These are phyloP conservation scores for Lumbricus terrestris DNA, from an alignment of 2,888 invertebrate species.

Conservation along the genomic window DNA sequence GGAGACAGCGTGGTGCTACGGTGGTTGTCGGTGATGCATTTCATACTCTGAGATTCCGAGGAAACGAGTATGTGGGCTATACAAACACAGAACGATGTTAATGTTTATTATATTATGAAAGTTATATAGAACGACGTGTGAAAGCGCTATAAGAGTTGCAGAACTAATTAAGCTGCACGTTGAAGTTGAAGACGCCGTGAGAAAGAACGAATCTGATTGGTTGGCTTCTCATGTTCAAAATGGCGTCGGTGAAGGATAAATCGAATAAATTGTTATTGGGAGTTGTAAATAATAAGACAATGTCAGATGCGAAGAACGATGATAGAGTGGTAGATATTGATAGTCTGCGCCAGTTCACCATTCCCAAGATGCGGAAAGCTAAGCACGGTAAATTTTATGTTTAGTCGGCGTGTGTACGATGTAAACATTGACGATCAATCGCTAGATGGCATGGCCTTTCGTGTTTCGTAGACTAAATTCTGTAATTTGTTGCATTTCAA, in stretches of 20 bases:
- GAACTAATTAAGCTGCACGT: neutral
- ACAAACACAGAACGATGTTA: too few relatives aligned
- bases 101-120: too few relatives aligned
- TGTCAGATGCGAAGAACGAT: neutral
- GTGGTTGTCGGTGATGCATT: too few relatives aligned
- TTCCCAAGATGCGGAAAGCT: constrained; percentile 9
- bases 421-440: constrained; percentile 3
- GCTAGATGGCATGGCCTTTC: neutral
- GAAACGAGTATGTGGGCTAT: too few relatives aligned
- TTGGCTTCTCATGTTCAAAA: neutral
- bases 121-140: too few relatives aligned
- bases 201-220: neutral
- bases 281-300: neutral
- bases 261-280: neutral
- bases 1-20: too few relatives aligned
- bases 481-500: neutral
- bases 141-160: neutral
- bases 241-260: neutral
- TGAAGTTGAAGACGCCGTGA: neutral
- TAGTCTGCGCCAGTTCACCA: constrained; percentile 9
- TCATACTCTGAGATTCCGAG: too few relatives aligned
- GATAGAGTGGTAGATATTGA: constrained; percentile 5
- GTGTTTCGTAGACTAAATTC: neutral
- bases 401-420: neutral
- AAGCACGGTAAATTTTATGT: neutral